These are phyloP conservation scores for Lagorchestes hirsutus DNA, from an alignment of 2,797 vertebrate genomes.

Conservation along the genomic window DNA sequence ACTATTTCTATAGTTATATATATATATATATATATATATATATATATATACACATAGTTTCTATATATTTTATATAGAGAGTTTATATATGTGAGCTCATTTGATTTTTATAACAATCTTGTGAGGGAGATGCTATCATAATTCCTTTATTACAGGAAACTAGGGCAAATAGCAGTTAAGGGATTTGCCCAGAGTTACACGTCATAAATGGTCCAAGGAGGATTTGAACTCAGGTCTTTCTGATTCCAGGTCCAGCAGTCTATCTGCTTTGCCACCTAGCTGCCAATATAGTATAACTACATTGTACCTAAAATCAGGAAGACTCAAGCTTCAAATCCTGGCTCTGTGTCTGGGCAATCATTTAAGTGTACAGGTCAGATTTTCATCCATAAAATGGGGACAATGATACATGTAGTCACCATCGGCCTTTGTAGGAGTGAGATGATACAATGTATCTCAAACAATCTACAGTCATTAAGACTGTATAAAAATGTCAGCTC, in stretches of 20 bases:
- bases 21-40: too few species aligned
- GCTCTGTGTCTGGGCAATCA: neutral
- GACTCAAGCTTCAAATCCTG: neutral
- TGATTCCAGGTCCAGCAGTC: neutral
- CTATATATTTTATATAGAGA: too few species aligned
- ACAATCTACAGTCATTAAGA: neutral
- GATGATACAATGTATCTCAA: neutral
- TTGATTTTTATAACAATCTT: neutral
- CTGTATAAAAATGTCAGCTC: neutral
- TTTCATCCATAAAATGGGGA: neutral
- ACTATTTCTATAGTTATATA: neutral
- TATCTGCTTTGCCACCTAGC: neutral
- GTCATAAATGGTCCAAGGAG: neutral
- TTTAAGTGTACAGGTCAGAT: neutral
- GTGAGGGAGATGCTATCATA: neutral
- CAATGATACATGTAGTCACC: neutral
- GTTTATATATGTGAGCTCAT: neutral
- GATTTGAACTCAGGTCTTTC: neutral
- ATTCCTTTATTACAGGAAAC: neutral
- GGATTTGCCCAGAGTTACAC: neutral
- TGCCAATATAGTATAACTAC: neutral
- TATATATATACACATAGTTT: too few species aligned
- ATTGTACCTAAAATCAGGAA: neutral
- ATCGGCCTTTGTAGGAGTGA: neutral
- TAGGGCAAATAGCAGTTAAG: neutral